Percentiles rank a stretch among this genome's conserved stretches.
Conservation (phyloP, 2,888 invertebrate species). For the Cryptocephalus moraei region DNA sequence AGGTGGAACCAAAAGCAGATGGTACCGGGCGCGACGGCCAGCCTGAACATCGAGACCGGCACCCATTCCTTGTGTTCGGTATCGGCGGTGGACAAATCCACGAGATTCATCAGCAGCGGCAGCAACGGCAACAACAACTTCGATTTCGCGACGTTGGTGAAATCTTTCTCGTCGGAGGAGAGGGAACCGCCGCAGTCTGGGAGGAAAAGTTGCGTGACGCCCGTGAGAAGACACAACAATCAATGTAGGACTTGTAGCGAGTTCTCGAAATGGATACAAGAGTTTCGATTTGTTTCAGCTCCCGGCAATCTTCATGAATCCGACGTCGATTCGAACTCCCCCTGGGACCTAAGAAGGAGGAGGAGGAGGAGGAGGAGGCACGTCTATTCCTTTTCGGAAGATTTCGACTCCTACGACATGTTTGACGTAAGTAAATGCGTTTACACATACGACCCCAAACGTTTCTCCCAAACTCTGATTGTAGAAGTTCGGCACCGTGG, state of each 20-base stretch:
- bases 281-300: not conserved
- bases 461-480: slow-evolving; percentile 14
- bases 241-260: slow-evolving; percentile 11
- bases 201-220: slow-evolving; percentile 20
- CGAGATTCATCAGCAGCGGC: slow-evolving; percentile 33
- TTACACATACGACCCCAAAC: not conserved
- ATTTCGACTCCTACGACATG: slow-evolving; percentile 30
- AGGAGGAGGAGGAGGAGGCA: slow-evolving; percentile 19
- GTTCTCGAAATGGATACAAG: not conserved
- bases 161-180: slow-evolving; percentile 19
- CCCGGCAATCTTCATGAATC: not conserved
- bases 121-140: slow-evolving; percentile 15
- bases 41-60: slow-evolving; percentile 41
- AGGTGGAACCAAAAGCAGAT: slow-evolving; percentile 39
- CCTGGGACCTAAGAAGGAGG: not conserved
- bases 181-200: slow-evolving; percentile 18
- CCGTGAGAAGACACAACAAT: slow-evolving; percentile 15
- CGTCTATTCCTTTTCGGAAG: slow-evolving; percentile 25
- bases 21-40: slow-evolving; percentile 42
- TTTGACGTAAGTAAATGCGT: slow-evolving; percentile 26
- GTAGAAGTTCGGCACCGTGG: slow-evolving; percentile 43
- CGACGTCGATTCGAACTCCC: not conserved
- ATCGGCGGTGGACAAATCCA: slow-evolving; percentile 48
- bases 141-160: slow-evolving; percentile 20
- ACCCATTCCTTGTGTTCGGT: slow-evolving; percentile 48